Conservation (phyloP, 2,888 invertebrate species). For the Oxycera nigricornis region DNA sequence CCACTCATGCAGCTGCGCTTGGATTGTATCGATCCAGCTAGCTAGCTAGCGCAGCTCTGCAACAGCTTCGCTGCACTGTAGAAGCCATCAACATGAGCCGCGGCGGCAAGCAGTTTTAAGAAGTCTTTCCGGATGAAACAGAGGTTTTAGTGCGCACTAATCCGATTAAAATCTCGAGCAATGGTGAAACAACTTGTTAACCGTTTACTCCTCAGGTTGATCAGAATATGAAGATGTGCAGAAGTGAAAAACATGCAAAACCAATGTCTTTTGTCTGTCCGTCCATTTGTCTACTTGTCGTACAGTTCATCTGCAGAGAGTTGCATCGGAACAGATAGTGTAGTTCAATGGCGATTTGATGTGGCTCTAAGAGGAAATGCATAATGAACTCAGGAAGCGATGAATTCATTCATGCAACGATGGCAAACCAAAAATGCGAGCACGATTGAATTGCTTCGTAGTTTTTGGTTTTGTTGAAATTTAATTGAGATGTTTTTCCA, state of each 20-base stretch:
- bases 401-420: too few species aligned
- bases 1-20: constrained; percentile 5
- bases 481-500: too few species aligned
- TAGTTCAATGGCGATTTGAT: neutral
- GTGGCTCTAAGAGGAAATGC: neutral
- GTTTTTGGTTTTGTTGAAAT: too few species aligned
- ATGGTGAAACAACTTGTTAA: constrained; percentile 46
- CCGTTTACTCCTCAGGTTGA: constrained; percentile 30
- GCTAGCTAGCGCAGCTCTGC: neutral
- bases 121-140: constrained; percentile 39
- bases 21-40: neutral
- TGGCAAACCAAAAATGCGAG: too few species aligned
- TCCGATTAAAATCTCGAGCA: constrained; percentile 44
- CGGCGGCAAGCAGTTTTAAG: constrained; percentile 22
- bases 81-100: neutral
- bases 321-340: neutral
- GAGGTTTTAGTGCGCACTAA: constrained; percentile 36
- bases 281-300: constrained; percentile 10
- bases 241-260: constrained; percentile 22
- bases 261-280: constrained; percentile 27
- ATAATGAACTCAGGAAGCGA: neutral
- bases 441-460: too few species aligned
- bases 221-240: constrained; percentile 35
- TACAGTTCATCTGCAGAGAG: neutral
- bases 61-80: neutral